Evolutionary conservation across 2,888 invertebrate genomes (phyloP), one percentile per base, ranked within the genome.

Genomic region (Orthosia gothica): DNA sequence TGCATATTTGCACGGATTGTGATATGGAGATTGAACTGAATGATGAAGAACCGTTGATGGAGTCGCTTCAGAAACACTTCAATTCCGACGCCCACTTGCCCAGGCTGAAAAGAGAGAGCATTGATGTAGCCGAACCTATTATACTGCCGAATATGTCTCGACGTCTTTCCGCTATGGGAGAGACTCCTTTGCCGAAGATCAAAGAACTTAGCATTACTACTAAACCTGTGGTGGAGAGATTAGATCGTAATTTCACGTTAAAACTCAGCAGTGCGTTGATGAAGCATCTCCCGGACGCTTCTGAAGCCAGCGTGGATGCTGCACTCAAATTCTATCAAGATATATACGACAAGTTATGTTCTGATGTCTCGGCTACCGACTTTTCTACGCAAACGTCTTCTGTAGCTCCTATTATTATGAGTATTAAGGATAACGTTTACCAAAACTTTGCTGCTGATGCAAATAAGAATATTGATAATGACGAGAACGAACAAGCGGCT

Each of bases 371-470:
- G 0, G 62, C 69, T 20, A 91, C 95, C 0, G 96, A 96, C 67
- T 96, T 96, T 80, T 91, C 94, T 0, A 84, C 92, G 0, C 94
- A 94, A 70, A 94, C 95, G 0, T 93, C 94, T 70, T 93, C 96
- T 0, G 96, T 96, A 0, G 96, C 96, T 11, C 96, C 96, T 0
- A 96, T 96, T 1, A 96, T 96, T 3, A 96, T 96, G 96, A 96
- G 96, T 71, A 96, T 96, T 49, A 95, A 96, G 47, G 96, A 96
- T 76, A 96, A 96, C 59, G 96, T 96, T 1, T 96, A 96, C 74
- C 96, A 96, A 76, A 96, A 96, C 70, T 96, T 96, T 74, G 90
- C 95, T 0, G 91, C 92, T 0, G 96, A 96, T 55, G 92, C 95
- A 0, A 96, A 96, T 65, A 96, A 95, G 82, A 96, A 93, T 74